These are phyloP conservation scores for Leptinotarsa peninsularis DNA, from an alignment of 2,888 invertebrate species.

Conservation along the genomic window DNA sequence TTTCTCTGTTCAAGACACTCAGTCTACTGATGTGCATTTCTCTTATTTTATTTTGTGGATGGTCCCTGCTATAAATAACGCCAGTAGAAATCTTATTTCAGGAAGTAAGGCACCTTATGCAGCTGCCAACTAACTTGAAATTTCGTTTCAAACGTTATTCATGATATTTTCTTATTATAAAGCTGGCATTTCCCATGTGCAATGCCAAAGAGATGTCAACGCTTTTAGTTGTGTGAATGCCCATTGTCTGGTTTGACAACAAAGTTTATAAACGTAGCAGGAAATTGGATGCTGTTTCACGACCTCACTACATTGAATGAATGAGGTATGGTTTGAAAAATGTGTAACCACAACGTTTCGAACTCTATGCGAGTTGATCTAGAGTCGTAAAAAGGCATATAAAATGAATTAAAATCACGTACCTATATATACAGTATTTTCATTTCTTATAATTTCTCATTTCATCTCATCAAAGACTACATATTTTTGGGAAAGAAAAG, in stretches of 20 bases:
- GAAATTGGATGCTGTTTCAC: no score
- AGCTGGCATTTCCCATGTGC: slow-evolving; percentile 21
- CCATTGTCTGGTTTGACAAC: not conserved
- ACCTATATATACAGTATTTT: no score
- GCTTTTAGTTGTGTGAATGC: slow-evolving; percentile 12
- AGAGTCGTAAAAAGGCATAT: no score
- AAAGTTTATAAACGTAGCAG: not conserved
- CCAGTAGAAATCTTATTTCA: slow-evolving; percentile 28
- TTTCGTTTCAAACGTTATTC: slow-evolving; percentile 22
- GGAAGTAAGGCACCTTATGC: slow-evolving; percentile 21
- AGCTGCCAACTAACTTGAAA: slow-evolving; percentile 26
- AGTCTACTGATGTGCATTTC: slow-evolving; percentile 13
- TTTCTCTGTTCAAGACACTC: slow-evolving; percentile 13
- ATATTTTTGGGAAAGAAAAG: no score
- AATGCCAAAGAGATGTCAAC: slow-evolving; percentile 19
- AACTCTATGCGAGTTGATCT: no score
- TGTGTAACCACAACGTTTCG: no score
- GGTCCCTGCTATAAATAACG: slow-evolving; percentile 29
- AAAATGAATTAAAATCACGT: no score
- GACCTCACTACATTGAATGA: no score
- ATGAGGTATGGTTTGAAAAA: no score
- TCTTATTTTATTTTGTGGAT: slow-evolving; percentile 25
- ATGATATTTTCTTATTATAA: slow-evolving; percentile 21
- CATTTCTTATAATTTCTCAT: no score
- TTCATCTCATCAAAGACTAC: no score